Conservation (phyloP, 2,888 invertebrate genomes). For the Pammene aurita region DNA sequence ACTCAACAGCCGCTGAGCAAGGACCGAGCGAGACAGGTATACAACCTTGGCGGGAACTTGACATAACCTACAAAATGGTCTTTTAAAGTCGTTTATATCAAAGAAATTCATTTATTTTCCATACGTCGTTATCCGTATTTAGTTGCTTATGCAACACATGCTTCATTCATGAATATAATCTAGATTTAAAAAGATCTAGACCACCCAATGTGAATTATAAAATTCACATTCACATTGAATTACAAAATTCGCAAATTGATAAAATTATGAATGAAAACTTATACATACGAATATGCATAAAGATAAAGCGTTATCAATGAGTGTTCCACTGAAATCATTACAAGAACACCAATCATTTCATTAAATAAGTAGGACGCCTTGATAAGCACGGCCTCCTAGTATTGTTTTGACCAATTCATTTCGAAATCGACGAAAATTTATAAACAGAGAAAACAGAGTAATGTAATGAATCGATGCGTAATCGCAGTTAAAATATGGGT, state of each 20-base stretch:
- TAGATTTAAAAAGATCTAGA: neutral
- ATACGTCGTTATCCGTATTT: too few relatives aligned
- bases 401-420: constrained; percentile 22
- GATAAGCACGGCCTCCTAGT: constrained; percentile 31
- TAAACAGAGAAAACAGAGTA: neutral
- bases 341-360: constrained; percentile 8
- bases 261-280: constrained; percentile 25
- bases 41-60: constrained; percentile 39
- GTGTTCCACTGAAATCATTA: constrained; percentile 6
- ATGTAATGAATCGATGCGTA: too few relatives aligned
- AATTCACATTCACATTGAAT: too few relatives aligned
- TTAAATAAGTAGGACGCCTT: constrained; percentile 32
- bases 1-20: neutral
- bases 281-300: neutral
- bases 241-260: constrained; percentile 9
- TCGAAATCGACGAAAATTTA: neutral
- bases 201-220: constrained; percentile 1
- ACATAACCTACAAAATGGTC: constrained; percentile 26
- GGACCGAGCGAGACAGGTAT: constrained; percentile 23
- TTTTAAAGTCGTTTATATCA: neutral
- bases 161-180: neutral
- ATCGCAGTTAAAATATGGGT: too few relatives aligned
- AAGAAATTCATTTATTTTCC: too few relatives aligned
- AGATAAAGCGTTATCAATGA: constrained; percentile 25
- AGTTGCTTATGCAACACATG: neutral